Conservation (phyloP, 1,140 invertebrate genomes). For the Venustaconcha ellipsiformis region DNA sequence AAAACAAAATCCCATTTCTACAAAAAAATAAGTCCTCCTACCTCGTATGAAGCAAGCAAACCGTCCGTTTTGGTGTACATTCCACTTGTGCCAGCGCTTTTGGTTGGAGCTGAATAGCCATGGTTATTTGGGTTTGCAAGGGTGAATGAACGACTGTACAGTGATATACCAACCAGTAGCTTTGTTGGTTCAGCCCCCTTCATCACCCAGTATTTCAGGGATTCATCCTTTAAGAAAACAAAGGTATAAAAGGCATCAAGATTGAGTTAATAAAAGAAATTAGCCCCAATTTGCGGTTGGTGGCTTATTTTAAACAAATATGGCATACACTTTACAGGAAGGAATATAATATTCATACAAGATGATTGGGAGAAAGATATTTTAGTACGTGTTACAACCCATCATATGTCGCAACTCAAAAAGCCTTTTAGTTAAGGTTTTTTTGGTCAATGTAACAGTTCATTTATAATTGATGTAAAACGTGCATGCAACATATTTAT, state of each 20-base stretch:
- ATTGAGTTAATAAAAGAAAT: background rate
- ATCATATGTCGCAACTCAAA: no score
- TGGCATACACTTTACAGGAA: background rate
- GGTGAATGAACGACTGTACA: conserved; percentile 89
- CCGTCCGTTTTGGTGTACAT: conserved; percentile 86
- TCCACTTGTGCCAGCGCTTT: conserved; percentile 77
- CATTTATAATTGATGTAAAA: no score
- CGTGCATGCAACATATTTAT: no score
- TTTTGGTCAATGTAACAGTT: no score
- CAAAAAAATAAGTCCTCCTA: conserved; percentile 46
- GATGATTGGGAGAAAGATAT: background rate
- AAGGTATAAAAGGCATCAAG: background rate
- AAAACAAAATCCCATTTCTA: background rate
- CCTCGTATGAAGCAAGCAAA: conserved; percentile 92
- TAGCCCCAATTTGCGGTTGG: background rate
- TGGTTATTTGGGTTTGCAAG: conserved; percentile 79
- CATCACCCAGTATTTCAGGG: conserved; percentile 24
- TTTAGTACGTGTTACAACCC: background rate
- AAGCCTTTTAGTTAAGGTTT: no score
- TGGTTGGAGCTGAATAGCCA: conserved; percentile 86
- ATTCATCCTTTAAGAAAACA: conserved; percentile 5
- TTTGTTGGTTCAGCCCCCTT: conserved; percentile 71
- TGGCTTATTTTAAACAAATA: background rate
- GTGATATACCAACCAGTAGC: conserved; percentile 85
- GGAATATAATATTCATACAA: background rate